Conservation (phyloP, 2,113 vertebrate species). For the Apteryx owenii region DNA sequence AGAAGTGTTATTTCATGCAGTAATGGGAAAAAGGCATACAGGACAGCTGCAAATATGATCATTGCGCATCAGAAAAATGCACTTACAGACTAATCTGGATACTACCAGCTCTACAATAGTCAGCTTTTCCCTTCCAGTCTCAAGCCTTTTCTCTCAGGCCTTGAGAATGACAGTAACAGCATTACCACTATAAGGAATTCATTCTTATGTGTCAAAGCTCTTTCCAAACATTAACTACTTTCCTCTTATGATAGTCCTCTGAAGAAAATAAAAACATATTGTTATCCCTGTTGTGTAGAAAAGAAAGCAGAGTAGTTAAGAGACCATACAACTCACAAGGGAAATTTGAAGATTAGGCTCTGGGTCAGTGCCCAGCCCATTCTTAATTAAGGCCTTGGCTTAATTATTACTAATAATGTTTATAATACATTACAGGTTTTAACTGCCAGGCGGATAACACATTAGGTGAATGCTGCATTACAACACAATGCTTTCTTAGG, state of each 20-base stretch:
- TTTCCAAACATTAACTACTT: not conserved
- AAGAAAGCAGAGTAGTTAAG: not conserved
- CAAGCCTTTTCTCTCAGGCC: not conserved
- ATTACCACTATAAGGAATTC: not conserved
- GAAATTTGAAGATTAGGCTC: not conserved
- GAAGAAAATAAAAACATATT: not conserved
- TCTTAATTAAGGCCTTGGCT: not conserved
- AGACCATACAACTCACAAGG: not conserved
- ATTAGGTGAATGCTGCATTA: not conserved
- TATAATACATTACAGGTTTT: not conserved
- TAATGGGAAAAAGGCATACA: not conserved
- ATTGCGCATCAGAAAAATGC: not conserved
- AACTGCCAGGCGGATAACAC: not conserved
- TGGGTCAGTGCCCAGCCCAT: not conserved
- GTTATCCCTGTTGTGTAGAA: not conserved
- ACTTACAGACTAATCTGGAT: not conserved
- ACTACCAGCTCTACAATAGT: not conserved
- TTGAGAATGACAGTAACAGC: not conserved
- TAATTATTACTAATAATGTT: not conserved
- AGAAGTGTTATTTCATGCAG: not conserved
- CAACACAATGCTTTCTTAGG: not conserved
- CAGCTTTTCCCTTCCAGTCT: not conserved
- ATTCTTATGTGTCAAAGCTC: not conserved
- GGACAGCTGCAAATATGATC: not conserved
- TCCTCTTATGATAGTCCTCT: not conserved